Conservation (phyloP, 2,113 vertebrate genomes). For the Hippoglossus stenolepis region DNA sequence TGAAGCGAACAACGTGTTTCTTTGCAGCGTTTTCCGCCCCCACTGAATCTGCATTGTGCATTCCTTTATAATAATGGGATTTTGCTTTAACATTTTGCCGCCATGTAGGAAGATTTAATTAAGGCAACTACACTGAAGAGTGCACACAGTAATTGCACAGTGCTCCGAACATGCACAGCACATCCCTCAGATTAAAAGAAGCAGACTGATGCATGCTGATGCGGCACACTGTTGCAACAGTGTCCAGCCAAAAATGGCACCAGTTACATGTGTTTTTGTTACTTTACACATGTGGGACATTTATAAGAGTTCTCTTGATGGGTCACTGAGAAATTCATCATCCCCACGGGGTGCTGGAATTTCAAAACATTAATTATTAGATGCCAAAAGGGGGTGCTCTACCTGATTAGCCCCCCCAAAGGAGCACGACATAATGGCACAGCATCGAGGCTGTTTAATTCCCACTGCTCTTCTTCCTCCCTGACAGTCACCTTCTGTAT, state of each 20-base stretch:
- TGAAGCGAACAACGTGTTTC: neutral
- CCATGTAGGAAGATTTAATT: slow-evolving; percentile 56
- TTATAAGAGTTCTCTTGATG: too few species aligned
- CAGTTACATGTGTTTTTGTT: neutral
- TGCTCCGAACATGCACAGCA: slow-evolving; percentile 40
- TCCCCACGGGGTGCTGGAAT: neutral
- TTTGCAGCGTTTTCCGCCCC: neutral
- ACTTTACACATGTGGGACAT: neutral
- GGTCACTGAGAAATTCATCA: neutral
- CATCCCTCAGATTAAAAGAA: slow-evolving; percentile 41
- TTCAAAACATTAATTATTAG: neutral
- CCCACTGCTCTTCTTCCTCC: neutral
- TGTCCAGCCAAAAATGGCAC: neutral
- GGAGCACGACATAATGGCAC: slow-evolving; percentile 12
- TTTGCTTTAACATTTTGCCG: neutral
- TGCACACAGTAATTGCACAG: slow-evolving; percentile 34
- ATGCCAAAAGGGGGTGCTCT: slow-evolving; percentile 20
- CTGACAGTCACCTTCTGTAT: slow-evolving; percentile 51
- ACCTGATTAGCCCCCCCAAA: neutral
- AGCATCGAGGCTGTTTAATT: neutral
- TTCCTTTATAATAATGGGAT: neutral
- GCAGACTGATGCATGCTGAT: slow-evolving; percentile 46
- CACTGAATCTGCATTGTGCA: neutral
- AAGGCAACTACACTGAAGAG: slow-evolving; percentile 43
- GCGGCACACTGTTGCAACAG: slow-evolving; percentile 7